Percentiles rank a stretch among this genome's conserved stretches.
These are phyloP conservation scores for Atrina japonica DNA, from an alignment of 2,888 invertebrate genomes.

Conservation along the genomic window DNA sequence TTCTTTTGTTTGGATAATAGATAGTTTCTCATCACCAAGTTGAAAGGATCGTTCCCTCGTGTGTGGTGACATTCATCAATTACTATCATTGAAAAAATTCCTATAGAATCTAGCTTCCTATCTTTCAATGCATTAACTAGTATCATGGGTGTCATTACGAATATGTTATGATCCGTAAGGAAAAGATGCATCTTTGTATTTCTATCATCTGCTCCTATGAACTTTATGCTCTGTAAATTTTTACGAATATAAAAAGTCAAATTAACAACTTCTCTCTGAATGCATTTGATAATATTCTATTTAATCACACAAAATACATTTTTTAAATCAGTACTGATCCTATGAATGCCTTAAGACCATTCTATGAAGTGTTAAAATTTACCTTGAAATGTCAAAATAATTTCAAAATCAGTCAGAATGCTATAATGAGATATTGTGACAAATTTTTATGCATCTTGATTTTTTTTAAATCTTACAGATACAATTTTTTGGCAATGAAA, in stretches of 20 bases:
- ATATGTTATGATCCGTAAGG: not conserved
- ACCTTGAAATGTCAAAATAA: no score
- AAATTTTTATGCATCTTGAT: no score
- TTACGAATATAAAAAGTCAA: not conserved
- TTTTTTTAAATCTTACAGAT: no score
- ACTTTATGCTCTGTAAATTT: not conserved
- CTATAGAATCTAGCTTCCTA: not conserved
- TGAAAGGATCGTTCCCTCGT: slow-evolving; percentile 18
- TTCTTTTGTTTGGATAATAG: not conserved
- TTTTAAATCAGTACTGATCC: no score
- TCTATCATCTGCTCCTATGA: slow-evolving; percentile 1
- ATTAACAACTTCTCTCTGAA: no score
- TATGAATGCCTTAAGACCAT: no score
- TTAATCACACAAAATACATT: no score
- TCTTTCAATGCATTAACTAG: slow-evolving; percentile 18
- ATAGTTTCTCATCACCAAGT: slow-evolving; percentile 27
- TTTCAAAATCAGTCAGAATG: no score
- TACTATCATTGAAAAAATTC: slow-evolving; percentile 19
- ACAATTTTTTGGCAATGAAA: no score
- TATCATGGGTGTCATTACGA: slow-evolving; percentile 14
- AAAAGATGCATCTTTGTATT: not conserved
- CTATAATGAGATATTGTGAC: no score
- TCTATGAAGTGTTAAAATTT: no score
- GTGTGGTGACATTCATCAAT: slow-evolving; percentile 43
- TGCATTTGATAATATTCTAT: no score